These are phyloP conservation scores for Mastomys natalensis DNA, from an alignment of 2,113 vertebrate genomes.

Conservation along the genomic window DNA sequence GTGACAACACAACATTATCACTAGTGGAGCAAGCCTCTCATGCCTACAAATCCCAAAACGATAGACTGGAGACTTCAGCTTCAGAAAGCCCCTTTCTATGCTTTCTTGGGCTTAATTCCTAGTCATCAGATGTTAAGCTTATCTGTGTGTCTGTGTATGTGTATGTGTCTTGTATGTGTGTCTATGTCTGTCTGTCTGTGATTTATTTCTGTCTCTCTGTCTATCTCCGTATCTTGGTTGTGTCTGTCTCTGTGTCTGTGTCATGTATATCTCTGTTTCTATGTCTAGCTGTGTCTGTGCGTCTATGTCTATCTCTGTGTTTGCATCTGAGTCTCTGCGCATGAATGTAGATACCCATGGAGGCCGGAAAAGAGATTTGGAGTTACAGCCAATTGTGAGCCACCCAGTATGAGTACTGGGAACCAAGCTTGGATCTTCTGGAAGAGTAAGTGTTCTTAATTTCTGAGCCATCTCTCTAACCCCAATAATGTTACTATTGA, in stretches of 20 bases:
- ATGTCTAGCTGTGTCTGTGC: neutral
- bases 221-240: neutral
- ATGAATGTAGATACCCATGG: neutral
- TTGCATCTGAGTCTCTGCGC: neutral
- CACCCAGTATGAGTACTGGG: neutral
- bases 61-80: conserved; percentile 6
- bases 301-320: neutral
- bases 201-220: neutral
- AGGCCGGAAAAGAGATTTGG: no score
- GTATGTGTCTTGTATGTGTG: neutral
- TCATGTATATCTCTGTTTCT: neutral
- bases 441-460: neutral
- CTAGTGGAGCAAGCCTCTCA: no score
- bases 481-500: neutral
- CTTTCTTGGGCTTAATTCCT: conserved; percentile 15
- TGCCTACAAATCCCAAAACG: neutral
- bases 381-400: neutral
- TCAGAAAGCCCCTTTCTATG: neutral
- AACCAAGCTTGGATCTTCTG: neutral
- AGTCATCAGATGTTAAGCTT: conserved; percentile 6
- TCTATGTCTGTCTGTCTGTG: neutral
- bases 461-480: neutral
- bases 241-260: neutral
- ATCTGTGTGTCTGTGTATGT: neutral
- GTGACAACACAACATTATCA: neutral